A percentile compares a stretch with the other conserved stretches of the same genome.
These are phyloP conservation scores for Momotus momota DNA, from an alignment of 2,797 vertebrate genomes.

Conservation along the genomic window DNA sequence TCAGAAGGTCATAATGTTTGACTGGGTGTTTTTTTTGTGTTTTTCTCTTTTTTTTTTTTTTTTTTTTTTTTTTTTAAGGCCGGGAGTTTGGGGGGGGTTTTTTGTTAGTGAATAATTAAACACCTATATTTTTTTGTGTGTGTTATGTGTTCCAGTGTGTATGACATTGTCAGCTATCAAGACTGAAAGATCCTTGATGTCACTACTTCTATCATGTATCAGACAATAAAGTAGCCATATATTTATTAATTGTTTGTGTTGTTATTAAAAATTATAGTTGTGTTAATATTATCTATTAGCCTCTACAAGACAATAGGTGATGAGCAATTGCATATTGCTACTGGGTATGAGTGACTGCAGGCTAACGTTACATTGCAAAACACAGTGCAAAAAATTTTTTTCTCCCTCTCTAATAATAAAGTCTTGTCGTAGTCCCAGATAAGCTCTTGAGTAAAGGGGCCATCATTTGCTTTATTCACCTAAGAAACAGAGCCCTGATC, in stretches of 20 bases:
- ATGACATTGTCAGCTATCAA: not conserved
- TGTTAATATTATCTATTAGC: not conserved
- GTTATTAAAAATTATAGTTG: not conserved
- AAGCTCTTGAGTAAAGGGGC: not conserved
- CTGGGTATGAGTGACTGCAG: not conserved
- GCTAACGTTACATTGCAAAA: not conserved
- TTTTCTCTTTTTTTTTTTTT: not conserved
- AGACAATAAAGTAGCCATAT: not conserved
- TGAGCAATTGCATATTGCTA: not conserved
- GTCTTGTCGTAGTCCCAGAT: not conserved
- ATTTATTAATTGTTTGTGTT: not conserved
- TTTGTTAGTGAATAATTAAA: conserved; percentile 2
- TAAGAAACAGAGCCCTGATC: not conserved
- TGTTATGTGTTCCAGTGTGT: not conserved
- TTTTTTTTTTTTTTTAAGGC: not conserved
- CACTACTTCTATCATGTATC: not conserved
- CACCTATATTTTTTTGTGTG: not conserved
- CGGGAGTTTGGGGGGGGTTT: not conserved
- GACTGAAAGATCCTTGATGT: not conserved
- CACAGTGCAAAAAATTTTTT: not conserved
- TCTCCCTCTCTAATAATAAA: not conserved
- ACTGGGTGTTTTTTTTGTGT: accelerated
- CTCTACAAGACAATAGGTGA: not conserved
- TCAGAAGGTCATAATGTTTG: not conserved
- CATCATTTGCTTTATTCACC: not conserved